These are phyloP conservation scores for Sparus aurata DNA, from an alignment of 2,797 vertebrate genomes.

Conservation along the genomic window DNA sequence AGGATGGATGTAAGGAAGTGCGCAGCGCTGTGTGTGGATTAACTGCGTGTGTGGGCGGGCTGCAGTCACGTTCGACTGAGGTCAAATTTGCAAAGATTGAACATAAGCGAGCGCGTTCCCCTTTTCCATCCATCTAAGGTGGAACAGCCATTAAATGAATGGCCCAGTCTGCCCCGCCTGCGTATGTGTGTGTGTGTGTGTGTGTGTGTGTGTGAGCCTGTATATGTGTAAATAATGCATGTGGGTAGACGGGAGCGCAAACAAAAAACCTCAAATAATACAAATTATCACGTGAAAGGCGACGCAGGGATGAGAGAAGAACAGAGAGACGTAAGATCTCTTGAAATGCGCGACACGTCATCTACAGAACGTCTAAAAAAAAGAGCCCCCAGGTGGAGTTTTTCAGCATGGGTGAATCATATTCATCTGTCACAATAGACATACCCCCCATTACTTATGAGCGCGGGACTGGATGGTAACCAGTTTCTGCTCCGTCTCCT, in stretches of 20 bases:
- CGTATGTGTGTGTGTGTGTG: constrained; percentile 10
- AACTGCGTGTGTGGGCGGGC: constrained; percentile 34
- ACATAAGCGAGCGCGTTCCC: constrained; percentile 56
- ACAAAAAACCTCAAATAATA: constrained; percentile 30
- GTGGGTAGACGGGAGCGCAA: constrained; percentile 19
- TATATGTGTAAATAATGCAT: constrained; percentile 51
- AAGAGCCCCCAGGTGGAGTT: constrained; percentile 20
- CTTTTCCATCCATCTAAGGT: constrained; percentile 58
- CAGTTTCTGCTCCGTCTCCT: constrained; percentile 11
- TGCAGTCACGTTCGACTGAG: constrained; percentile 60
- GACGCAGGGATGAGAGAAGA: constrained; percentile 13
- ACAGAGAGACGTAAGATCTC: background rate
- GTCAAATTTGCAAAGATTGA: constrained; percentile 73
- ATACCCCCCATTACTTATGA: constrained; percentile 24
- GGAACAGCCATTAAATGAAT: constrained; percentile 67
- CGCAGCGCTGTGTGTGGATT: constrained; percentile 19
- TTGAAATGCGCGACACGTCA: constrained; percentile 20
- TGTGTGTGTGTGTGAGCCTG: constrained; percentile 2
- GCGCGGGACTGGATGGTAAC: constrained; percentile 14
- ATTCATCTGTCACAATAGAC: constrained; percentile 40
- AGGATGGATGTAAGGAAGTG: constrained; percentile 9
- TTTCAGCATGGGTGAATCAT: constrained; percentile 42
- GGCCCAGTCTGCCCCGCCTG: constrained; percentile 16
- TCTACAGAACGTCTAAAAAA: constrained; percentile 31
- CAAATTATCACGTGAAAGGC: constrained; percentile 41